Percentiles rank a stretch among this genome's conserved stretches.
Conservation (phyloP, 2,888 invertebrate genomes). For the Drosophila silvestris region DNA sequence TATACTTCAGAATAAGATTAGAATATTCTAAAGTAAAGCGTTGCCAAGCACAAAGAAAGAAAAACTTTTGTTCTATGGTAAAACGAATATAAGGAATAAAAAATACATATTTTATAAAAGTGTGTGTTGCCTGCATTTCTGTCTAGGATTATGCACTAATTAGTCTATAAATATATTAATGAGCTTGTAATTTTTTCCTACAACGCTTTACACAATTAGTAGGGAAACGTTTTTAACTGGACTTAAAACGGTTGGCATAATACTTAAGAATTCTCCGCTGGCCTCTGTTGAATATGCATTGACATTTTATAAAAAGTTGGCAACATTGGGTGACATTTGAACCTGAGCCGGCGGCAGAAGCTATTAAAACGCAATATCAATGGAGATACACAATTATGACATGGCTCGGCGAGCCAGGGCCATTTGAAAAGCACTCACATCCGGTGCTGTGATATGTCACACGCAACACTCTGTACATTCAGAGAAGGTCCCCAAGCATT, state of each 20-base stretch:
- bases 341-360: slow-evolving; percentile 66
- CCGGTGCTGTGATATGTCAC: slow-evolving; percentile 54
- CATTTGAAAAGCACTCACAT: slow-evolving; percentile 41
- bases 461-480: slow-evolving; percentile 54
- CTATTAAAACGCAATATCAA: slow-evolving; percentile 71
- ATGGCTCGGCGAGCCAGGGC: slow-evolving; percentile 21
- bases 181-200: neutral
- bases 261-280: neutral
- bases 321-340: slow-evolving; percentile 37
- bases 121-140: neutral
- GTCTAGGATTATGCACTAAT: neutral
- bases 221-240: neutral
- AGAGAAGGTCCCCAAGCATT: slow-evolving; percentile 34
- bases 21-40: neutral
- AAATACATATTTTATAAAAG: neutral
- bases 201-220: neutral
- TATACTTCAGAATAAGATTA: neutral
- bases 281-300: neutral
- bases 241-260: neutral
- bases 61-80: neutral
- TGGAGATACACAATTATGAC: slow-evolving; percentile 36
- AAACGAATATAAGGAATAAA: neutral
- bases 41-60: neutral
- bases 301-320: slow-evolving; percentile 7
- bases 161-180: neutral